Base-by-base conservation (phyloP, 2,113 vertebrate genomes). In the Malurus melanocephalus region DNA sequence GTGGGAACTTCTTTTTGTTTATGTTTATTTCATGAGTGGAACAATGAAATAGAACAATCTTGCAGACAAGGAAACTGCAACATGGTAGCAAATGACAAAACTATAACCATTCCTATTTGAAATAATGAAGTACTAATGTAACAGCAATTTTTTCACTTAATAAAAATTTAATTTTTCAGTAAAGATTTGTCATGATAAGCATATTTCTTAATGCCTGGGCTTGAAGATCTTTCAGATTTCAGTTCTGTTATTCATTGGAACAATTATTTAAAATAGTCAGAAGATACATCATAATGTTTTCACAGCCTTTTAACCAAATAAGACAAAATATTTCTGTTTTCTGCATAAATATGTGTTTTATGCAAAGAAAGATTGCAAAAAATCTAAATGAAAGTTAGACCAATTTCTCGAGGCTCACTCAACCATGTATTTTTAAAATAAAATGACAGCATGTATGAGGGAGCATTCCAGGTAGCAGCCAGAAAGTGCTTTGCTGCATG, bases 141-240 rank as follows among this genome's bases (percentile, higher is more conserved):
- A 90, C 88, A 91, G n/a, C 78, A 88, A 64, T 84, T 88, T 43
- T 93, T 95, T 94, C 90, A 88, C n/a, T 73, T 90, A 94, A 92
- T 93, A 95, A 95, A 93, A 92, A 56, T 15, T 43, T 84, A 86
- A 88, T 90, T 95, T 95, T 95, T 86, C 93, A 88, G 80, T 90
- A 90, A 84, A 81, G 43, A 55, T 83, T 86, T 88, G 66, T 87
- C 93, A 79, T 48, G 24, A 40, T 46, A 62, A 88, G 40, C 59
- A 21, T 88, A 69, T 79, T 95, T 90, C 69, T 91, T 88, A 55
- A 76, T 65, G 56, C 57, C 53, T 76, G 48, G 21, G 21, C 72
- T 77, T 87, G 22, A 59, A 87, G 6, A 8, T 56, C 79, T 91
- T 87, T 90, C 79, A 71, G 43, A 64, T 91, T 87, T 87, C 33